A percentile compares a stretch with the other conserved stretches of the same genome.
These are phyloP conservation scores for Smittia aterrima DNA, from an alignment of 2,888 invertebrate genomes.

Conservation along the genomic window DNA sequence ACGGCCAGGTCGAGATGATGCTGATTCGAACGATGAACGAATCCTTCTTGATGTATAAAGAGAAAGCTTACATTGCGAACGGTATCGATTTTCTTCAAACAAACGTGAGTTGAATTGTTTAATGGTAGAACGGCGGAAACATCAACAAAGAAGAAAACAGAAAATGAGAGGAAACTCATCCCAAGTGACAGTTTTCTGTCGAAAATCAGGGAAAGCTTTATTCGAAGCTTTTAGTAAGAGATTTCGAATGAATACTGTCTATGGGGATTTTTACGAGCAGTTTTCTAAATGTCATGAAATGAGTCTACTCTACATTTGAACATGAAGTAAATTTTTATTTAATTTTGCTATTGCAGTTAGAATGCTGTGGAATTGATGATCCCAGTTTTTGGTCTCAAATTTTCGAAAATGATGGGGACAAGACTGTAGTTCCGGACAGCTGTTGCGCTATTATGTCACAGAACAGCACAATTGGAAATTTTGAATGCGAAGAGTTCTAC, in stretches of 20 bases:
- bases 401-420: slow-evolving; percentile 43
- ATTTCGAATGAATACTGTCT: too few species aligned
- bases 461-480: slow-evolving; percentile 1
- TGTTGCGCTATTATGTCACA: slow-evolving; percentile 55
- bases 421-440: slow-evolving; percentile 56
- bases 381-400: slow-evolving; percentile 62
- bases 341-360: slow-evolving; percentile 58
- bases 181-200: not conserved
- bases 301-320: too few species aligned
- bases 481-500: slow-evolving; percentile 48
- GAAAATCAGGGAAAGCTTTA: too few species aligned
- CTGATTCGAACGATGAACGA: slow-evolving; percentile 60
- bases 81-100: slow-evolving; percentile 77
- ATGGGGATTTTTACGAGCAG: too few species aligned
- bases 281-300: too few species aligned
- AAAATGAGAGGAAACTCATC: not conserved
- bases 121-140: not conserved
- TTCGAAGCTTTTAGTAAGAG: too few species aligned
- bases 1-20: slow-evolving; percentile 60
- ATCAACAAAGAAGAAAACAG: not conserved
- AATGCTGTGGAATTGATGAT: slow-evolving; percentile 65
- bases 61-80: slow-evolving; percentile 59
- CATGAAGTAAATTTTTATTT: not conserved
- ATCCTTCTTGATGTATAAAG: slow-evolving; percentile 62
- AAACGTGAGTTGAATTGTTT: slow-evolving; percentile 58